These are phyloP conservation scores for Burhinus oedicnemus DNA, from an alignment of 2,113 vertebrate species.

Conservation along the genomic window DNA sequence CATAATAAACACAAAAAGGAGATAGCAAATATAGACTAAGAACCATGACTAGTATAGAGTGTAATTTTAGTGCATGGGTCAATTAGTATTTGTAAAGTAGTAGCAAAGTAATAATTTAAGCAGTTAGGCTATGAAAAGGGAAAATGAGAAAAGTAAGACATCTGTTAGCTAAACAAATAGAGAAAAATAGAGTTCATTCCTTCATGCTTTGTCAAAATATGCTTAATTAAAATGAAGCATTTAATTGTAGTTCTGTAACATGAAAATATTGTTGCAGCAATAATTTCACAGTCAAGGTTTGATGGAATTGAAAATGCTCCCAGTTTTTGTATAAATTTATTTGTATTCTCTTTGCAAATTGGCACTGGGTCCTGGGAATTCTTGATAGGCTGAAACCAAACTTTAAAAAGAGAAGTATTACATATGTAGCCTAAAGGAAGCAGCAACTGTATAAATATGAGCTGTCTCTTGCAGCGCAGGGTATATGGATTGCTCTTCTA, in stretches of 20 bases:
- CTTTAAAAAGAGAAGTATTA: background rate
- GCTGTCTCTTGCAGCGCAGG: background rate
- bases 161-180: constrained; percentile 26
- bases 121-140: constrained; percentile 13
- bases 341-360: background rate
- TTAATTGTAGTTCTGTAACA: constrained; percentile 37
- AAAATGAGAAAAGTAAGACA: constrained; percentile 33
- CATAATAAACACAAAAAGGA: background rate
- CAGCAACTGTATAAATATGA: background rate
- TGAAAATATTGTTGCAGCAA: constrained; percentile 20
- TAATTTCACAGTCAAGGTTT: constrained; percentile 45
- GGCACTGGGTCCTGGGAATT: background rate
- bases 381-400: background rate
- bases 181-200: constrained; percentile 26
- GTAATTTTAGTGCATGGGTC: constrained; percentile 60
- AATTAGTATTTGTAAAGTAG: constrained; percentile 50
- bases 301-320: constrained; percentile 23
- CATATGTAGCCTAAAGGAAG: background rate
- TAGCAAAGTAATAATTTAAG: constrained; percentile 56
- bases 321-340: background rate
- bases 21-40: background rate
- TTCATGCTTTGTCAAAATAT: constrained; percentile 55
- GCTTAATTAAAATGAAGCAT: constrained; percentile 50
- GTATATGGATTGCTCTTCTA: background rate
- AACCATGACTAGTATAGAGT: background rate